These are phyloP conservation scores for Pseudois nayaur DNA, from an alignment of 2,113 vertebrate genomes.

Conservation along the genomic window DNA sequence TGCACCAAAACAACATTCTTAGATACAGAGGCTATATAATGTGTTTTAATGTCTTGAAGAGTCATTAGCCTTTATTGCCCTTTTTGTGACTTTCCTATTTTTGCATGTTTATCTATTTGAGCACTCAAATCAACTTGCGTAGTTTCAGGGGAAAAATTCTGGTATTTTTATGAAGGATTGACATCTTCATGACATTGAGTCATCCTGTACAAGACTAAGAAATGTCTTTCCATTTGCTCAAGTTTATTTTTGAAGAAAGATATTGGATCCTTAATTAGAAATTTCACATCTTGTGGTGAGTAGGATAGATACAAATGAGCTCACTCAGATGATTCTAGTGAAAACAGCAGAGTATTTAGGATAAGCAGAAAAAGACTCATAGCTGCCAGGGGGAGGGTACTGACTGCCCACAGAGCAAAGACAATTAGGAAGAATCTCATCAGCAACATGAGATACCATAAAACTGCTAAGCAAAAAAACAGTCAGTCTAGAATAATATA, in stretches of 20 bases:
- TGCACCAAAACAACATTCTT: not conserved
- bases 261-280: not conserved
- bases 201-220: not conserved
- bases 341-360: not conserved
- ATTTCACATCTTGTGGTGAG: not conserved
- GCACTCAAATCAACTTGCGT: not conserved
- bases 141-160: not conserved
- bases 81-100: not conserved
- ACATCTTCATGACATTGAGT: not conserved
- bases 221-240: not conserved
- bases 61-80: not conserved
- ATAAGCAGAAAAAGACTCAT: not conserved
- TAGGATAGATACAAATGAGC: not conserved
- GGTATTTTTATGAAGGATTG: not conserved
- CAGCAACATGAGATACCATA: not conserved
- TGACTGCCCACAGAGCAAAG: not conserved
- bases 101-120: not conserved
- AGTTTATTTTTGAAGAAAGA: not conserved
- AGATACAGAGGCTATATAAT: not conserved
- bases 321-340: not conserved
- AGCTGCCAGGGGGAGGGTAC: not conserved
- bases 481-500: not conserved
- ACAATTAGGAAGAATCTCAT: not conserved
- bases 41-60: not conserved
- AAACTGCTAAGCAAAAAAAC: not conserved